These are phyloP conservation scores for Zoanthus gigantus DNA, from an alignment of 92 coral and sea anemone species.

Conservation along the genomic window DNA sequence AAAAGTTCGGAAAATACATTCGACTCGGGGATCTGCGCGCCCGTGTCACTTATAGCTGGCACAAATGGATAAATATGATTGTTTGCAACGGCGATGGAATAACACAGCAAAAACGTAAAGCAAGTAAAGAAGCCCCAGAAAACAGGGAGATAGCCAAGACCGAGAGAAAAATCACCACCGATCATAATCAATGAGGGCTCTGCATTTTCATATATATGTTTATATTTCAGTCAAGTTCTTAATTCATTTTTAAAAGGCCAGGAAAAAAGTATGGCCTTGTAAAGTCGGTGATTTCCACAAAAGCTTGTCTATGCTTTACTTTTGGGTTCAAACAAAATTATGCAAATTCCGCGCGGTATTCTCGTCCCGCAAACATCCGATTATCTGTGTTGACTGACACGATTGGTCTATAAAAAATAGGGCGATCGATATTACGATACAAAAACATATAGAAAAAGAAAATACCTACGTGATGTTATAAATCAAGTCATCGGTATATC, in stretches of 20 bases:
- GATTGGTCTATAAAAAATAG: conserved; percentile 29
- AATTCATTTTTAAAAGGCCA: not conserved
- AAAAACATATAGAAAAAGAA: conserved; percentile 33
- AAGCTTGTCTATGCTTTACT: conserved; percentile 5
- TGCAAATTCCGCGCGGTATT: conserved; percentile 44
- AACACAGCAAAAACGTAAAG: conserved; percentile 85
- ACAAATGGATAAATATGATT: conserved; percentile 94
- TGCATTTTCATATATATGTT: not conserved
- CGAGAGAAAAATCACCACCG: conserved; percentile 78
- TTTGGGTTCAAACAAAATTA: conserved; percentile 9
- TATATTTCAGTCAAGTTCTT: not conserved
- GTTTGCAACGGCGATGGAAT: conserved; percentile 84
- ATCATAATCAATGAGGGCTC: conserved; percentile 47
- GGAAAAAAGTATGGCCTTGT: not conserved
- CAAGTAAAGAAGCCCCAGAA: conserved; percentile 92
- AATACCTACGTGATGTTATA: conserved; percentile 23
- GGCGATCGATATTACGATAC: conserved; percentile 28
- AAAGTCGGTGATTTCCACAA: conserved; percentile 8
- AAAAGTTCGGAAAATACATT: conserved; percentile 92
- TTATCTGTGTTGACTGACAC: not conserved
- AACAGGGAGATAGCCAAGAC: conserved; percentile 93
- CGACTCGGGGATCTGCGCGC: conserved; percentile 93
- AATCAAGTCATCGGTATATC: conserved; percentile 1
- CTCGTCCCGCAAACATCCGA: conserved; percentile 33
- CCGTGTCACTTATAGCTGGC: conserved; percentile 99